Base-by-base conservation (phyloP, 2,113 vertebrate species). In the Gallinago undulata region DNA sequence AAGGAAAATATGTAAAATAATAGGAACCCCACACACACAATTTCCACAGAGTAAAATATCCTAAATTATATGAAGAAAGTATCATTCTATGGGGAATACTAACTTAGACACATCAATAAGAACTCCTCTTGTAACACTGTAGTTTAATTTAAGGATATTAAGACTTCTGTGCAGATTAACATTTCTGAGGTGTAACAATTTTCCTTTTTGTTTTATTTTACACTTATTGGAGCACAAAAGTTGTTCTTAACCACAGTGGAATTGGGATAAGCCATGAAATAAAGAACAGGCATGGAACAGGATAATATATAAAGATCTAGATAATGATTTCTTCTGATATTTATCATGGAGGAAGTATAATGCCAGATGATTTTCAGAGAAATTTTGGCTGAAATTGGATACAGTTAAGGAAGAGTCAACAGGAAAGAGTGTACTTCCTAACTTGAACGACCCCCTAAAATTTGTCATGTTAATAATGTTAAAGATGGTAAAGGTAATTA, bases 241-340 rank as follows among this genome's bases (percentile, higher is more conserved):
- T 51, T 84, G 47, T 63, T 74, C 51, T 82, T 48, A 60, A 47
- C 4, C 17, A 37, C 22, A 80, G 8, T 55, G 4, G 10, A 84
- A 39, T n/a, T 35, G 4, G 13, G 3, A 69, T 24, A 78, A 68
- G 9, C 21, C 51, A 3, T 41, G 33, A 72, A 76, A 24, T 37
- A 76, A 89, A 43, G 2, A 66, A 68, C 18, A 81, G 13, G 3
- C 7, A 50, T 0, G 0, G 17, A 64, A 1, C 13, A 63, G 15
- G 53, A 93, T 66, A 53, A 39, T 17, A 43, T 11, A 33, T 19
- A 13, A 74, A 74, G 6, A 27, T 24, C 17, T 39, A 43, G 23
- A 25, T 12, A 55, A 66, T 23, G 0, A 6, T 67, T 89, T 67
- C 11, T 76, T 53, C 6, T 23, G 15, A 19, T 45, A 56, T 25